Evolutionary conservation across 92 coral and sea anemone species (phyloP), one percentile per base, ranked within the genome.

Genomic region (Ricordea florida): DNA sequence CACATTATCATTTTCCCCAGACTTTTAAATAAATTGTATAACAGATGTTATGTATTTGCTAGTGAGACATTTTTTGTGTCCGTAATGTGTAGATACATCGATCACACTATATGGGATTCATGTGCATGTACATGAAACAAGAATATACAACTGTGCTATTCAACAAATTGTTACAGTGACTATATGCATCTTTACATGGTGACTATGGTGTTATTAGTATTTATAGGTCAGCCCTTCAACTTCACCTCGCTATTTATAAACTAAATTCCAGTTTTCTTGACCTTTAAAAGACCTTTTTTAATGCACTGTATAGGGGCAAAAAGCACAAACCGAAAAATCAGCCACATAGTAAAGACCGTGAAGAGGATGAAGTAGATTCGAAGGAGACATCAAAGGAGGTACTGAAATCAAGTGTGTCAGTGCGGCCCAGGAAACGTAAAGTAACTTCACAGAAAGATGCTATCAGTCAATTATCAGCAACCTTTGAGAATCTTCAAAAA

Each of bases 401-500:
- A 41, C 65, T 25, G 32, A 74, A 40, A 32, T 61, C 76, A 52
- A 64, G 68, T 61, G 66, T 40, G 46, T 82, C 71, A 40, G 82
- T 73, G 33, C 68, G 35, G 29, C 82, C 82, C 48, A 75, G 73
- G 42, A 76, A 76, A 58, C 78, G 72, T 57, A 83, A 57, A 59
- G 63, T 75, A 17, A 47, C 53, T 24, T 56, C 89, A 35, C 84
- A 83, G 51, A 50, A 55, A 38, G 78, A 83, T 42, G 78, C 83
- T 38, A 57, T 83, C 49, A 32, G 79, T 61, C 21, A 83, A 30
- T 43, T 83, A 76, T 69, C 83, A 20, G n/a, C 78, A 36, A 83
- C 56, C 59, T 76, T 76, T 26, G 64, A 67, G 41, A 45, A 45
- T 59, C 83, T 83, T 59, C 72, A 58, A 75, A 67, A 83, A 59